phyloP scores from a whole-genome alignment of 2,797 vertebrate species.

The Pampus argenteus region DNA sequence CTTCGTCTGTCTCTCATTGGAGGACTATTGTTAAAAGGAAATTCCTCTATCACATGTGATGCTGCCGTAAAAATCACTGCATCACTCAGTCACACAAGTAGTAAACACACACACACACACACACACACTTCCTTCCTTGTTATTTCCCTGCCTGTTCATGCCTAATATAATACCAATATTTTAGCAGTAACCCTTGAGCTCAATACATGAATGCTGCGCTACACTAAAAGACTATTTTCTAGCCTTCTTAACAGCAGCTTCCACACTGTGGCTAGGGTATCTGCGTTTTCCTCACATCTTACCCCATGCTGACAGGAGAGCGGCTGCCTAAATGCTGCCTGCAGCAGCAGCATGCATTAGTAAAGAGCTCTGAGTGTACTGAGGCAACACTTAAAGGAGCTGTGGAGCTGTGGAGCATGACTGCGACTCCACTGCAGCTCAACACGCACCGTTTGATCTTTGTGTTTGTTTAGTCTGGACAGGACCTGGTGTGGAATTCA shows the following conservation, averaged over 20 bases:
- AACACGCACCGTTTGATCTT: constrained; percentile 23
- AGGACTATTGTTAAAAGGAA: neutral
- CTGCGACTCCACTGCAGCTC: constrained; percentile 33
- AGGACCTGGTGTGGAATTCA: constrained; percentile 12
- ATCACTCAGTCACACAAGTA: neutral
- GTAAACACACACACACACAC: neutral
- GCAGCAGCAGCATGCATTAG: constrained; percentile 67
- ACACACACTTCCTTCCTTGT: neutral
- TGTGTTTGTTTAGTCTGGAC: neutral
- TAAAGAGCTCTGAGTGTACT: constrained; percentile 49
- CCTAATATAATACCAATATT: constrained; percentile 1
- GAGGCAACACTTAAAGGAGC: constrained; percentile 27
- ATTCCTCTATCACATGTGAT: neutral
- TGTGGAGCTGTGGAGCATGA: constrained; percentile 15
- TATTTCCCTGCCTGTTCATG: neutral
- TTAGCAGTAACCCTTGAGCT: constrained; percentile 24
- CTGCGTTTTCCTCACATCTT: constrained; percentile 55
- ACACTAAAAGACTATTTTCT: neutral
- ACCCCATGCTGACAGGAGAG: constrained; percentile 49
- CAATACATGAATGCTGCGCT: constrained; percentile 15
- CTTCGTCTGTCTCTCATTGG: neutral
- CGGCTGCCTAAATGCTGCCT: constrained; percentile 51
- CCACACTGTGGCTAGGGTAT: constrained; percentile 24
- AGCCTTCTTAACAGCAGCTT: constrained; percentile 23
- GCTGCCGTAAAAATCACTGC: neutral